A percentile compares a stretch with the other conserved stretches of the same genome.
Conservation (phyloP, 1,140 invertebrate species). For the Teleopsis dalmanni region DNA sequence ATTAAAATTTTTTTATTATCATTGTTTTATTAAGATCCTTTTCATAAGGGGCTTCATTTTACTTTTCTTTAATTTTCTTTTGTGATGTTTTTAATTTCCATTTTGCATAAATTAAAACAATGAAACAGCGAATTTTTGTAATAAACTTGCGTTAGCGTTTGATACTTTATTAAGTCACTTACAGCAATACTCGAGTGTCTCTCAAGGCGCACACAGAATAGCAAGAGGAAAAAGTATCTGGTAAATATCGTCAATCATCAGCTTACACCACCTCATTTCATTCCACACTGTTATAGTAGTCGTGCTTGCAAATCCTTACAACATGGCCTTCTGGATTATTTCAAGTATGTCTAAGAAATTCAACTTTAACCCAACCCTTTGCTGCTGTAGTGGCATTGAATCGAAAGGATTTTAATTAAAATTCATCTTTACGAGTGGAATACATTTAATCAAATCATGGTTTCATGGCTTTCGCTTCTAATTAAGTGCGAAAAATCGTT, state of each 20-base stretch:
- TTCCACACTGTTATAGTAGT: neutral
- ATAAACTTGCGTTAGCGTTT: neutral
- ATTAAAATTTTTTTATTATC: too few species aligned
- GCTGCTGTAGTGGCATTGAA: neutral
- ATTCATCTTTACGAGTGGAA: constrained; percentile 46
- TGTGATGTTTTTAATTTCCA: constrained; percentile 2
- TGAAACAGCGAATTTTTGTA: constrained; percentile 3
- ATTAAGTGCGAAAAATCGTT: constrained; percentile 46
- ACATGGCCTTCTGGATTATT: neutral
- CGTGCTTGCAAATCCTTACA: neutral
- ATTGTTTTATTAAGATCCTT: too few species aligned
- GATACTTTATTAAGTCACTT: constrained; percentile 8
- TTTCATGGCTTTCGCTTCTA: constrained; percentile 28
- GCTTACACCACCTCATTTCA: too few species aligned
- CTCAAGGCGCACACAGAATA: too few species aligned
- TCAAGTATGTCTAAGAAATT: too few species aligned
- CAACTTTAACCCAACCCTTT: too few species aligned
- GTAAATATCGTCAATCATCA: too few species aligned
- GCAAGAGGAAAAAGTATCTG: too few species aligned
- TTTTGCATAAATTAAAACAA: constrained; percentile 9
- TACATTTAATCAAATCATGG: constrained; percentile 45
- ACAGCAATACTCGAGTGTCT: too few species aligned
- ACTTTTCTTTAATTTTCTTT: too few species aligned
- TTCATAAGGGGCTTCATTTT: too few species aligned
- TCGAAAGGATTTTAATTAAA: constrained; percentile 42